phyloP scores from a whole-genome alignment of 2,888 invertebrate genomes.

The Syrphus vitripennis region DNA sequence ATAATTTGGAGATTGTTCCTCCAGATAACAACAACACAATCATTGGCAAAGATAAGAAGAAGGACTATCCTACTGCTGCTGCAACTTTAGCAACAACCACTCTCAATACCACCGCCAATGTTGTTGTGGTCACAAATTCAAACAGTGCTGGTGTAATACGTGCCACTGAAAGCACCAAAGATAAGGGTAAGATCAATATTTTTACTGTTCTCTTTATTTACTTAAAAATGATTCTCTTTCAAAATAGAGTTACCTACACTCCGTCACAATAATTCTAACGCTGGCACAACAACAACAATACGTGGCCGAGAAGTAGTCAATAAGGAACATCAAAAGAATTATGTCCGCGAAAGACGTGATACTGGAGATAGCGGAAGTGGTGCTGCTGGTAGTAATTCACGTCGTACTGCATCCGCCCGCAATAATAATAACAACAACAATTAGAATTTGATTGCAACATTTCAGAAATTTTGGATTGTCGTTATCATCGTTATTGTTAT shows the following conservation, averaged over 20 bases:
- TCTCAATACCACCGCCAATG: constrained; percentile 36
- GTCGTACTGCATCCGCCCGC: constrained; percentile 76
- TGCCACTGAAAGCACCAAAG: constrained; percentile 77
- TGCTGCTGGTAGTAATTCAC: constrained; percentile 74
- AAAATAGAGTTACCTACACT: constrained; percentile 38
- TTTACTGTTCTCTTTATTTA: neutral
- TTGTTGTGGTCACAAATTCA: constrained; percentile 34
- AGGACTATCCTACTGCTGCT: constrained; percentile 64
- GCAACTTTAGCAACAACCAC: constrained; percentile 31
- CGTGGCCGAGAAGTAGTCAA: constrained; percentile 72
- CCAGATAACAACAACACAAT: constrained; percentile 58
- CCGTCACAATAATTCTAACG: constrained; percentile 51
- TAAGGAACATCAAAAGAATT: constrained; percentile 68
- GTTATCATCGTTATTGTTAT: constrained; percentile 66
- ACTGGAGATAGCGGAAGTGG: constrained; percentile 75
- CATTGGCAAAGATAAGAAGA: constrained; percentile 69
- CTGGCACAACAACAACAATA: constrained; percentile 34
- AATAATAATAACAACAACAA: constrained; percentile 74
- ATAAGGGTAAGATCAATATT: constrained; percentile 76
- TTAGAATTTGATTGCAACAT: constrained; percentile 69
- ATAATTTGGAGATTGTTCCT: constrained; percentile 37
- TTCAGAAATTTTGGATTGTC: constrained; percentile 69
- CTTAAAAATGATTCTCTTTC: neutral
- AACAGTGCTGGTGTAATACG: constrained; percentile 53
- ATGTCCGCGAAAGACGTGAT: constrained; percentile 75